Percentiles rank a stretch among this genome's conserved stretches.
phyloP scores from a whole-genome alignment of 2,888 invertebrate genomes.

The Macaria notata region DNA sequence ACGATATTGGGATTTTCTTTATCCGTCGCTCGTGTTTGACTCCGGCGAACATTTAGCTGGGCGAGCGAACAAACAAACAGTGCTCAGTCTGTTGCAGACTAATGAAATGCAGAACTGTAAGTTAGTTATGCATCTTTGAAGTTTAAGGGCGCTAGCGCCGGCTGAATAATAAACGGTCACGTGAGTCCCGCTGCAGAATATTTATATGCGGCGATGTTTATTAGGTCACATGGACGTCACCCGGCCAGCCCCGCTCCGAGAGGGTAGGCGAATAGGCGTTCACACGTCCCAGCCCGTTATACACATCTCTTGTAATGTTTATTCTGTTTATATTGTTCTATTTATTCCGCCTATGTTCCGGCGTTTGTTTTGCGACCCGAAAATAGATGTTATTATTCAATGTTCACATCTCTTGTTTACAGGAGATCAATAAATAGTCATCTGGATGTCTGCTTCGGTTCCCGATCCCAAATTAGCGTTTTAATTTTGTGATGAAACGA shows the following conservation, averaged over 20 bases:
- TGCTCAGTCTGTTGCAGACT: background rate
- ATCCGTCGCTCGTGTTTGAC: background rate
- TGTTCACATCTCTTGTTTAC: slow-evolving; percentile 39
- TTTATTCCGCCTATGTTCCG: slow-evolving; percentile 50
- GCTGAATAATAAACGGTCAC: slow-evolving; percentile 18
- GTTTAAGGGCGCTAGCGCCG: background rate
- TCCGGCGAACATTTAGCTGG: background rate
- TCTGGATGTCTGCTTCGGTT: slow-evolving; percentile 22
- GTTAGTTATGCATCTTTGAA: slow-evolving; percentile 20
- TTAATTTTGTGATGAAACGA: slow-evolving; percentile 19
- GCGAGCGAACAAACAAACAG: background rate
- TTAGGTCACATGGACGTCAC: slow-evolving; percentile 58
- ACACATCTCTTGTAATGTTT: slow-evolving; percentile 44
- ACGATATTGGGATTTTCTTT: slow-evolving; percentile 9
- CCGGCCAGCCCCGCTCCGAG: slow-evolving; percentile 41
- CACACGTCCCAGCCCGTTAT: slow-evolving; percentile 51
- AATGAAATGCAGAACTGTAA: slow-evolving; percentile 12
- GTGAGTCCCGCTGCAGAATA: slow-evolving; percentile 19
- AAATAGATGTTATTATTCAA: slow-evolving; percentile 48
- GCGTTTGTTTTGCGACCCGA: slow-evolving; percentile 45
- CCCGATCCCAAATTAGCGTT: slow-evolving; percentile 19
- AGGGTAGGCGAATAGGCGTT: slow-evolving; percentile 47
- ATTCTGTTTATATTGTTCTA: slow-evolving; percentile 51
- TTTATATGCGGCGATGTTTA: slow-evolving; percentile 48
- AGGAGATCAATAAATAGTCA: slow-evolving; percentile 31